These are phyloP conservation scores for Aphodius sticticus DNA, from an alignment of 2,888 invertebrate genomes.

Conservation along the genomic window DNA sequence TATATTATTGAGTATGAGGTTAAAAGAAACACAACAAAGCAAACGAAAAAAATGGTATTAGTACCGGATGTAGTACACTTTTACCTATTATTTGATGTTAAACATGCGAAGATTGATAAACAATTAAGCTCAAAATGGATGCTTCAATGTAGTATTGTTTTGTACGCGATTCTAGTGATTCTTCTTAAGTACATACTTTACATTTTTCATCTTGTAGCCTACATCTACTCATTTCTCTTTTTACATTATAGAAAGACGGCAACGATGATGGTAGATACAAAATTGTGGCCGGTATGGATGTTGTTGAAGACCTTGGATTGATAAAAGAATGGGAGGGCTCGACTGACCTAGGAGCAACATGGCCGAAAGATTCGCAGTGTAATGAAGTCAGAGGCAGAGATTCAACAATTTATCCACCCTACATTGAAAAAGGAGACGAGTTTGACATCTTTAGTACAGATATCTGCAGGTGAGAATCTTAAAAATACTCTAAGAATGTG, in stretches of 20 bases:
- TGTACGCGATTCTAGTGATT: too few species aligned
- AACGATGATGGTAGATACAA: slow-evolving; percentile 67
- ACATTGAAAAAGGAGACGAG: slow-evolving; percentile 31
- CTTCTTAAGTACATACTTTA: too few species aligned
- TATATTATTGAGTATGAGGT: too few species aligned
- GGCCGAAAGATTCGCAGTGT: slow-evolving; percentile 57
- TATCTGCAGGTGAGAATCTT: slow-evolving; percentile 39
- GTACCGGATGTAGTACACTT: too few species aligned
- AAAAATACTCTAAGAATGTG: neutral
- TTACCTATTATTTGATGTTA: too few species aligned
- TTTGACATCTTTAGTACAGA: slow-evolving; percentile 38
- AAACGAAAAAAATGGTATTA: too few species aligned
- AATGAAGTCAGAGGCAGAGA: slow-evolving; percentile 40
- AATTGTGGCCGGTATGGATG: slow-evolving; percentile 65
- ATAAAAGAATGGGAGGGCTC: slow-evolving; percentile 60
- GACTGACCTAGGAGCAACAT: slow-evolving; percentile 32
- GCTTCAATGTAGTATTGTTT: too few species aligned
- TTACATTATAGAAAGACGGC: slow-evolving; percentile 61
- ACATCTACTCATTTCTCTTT: neutral
- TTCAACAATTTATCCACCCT: slow-evolving; percentile 38
- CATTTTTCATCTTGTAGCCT: neutral
- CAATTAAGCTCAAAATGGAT: too few species aligned
- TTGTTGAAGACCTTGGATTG: slow-evolving; percentile 61
- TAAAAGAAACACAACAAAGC: too few species aligned
- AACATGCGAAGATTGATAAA: too few species aligned